These are phyloP conservation scores for Cephalopterus ornatus DNA, from an alignment of 2,113 vertebrate genomes.

Conservation along the genomic window DNA sequence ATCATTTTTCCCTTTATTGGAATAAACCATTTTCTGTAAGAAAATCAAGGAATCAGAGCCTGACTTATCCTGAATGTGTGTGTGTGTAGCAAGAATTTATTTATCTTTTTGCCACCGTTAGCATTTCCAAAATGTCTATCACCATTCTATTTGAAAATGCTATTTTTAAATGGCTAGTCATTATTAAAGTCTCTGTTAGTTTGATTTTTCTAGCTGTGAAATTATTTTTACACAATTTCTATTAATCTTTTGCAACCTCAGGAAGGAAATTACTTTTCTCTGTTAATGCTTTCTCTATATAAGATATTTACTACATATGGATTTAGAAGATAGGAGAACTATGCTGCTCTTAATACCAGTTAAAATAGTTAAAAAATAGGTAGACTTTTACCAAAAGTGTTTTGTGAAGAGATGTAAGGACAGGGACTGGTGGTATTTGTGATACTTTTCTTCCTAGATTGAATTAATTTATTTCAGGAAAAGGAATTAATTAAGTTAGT, in stretches of 20 bases:
- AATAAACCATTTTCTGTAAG: not conserved
- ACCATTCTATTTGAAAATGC: not conserved
- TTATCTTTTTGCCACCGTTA: not conserved
- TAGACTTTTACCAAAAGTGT: not conserved
- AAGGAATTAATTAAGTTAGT: not conserved
- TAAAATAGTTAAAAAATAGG: not conserved
- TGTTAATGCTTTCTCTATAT: not conserved
- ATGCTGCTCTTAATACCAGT: fast-evolving
- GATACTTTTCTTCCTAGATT: not conserved
- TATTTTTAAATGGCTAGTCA: not conserved
- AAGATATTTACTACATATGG: not conserved
- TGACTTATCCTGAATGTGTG: not conserved
- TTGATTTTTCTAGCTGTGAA: not conserved
- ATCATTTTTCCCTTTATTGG: not conserved
- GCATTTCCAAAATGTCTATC: not conserved
- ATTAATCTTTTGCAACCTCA: not conserved
- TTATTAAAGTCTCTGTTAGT: not conserved
- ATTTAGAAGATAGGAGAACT: not conserved
- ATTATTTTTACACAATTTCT: not conserved
- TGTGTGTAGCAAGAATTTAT: not conserved
- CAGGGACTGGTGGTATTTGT: not conserved
- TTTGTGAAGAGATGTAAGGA: not conserved
- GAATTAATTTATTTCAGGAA: not conserved
- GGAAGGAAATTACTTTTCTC: not conserved
- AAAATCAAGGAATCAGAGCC: not conserved